A percentile compares a stretch with the other conserved stretches of the same genome.
These are phyloP conservation scores for Zaprionus davidi DNA, from an alignment of 1,140 invertebrate genomes.

Conservation along the genomic window DNA sequence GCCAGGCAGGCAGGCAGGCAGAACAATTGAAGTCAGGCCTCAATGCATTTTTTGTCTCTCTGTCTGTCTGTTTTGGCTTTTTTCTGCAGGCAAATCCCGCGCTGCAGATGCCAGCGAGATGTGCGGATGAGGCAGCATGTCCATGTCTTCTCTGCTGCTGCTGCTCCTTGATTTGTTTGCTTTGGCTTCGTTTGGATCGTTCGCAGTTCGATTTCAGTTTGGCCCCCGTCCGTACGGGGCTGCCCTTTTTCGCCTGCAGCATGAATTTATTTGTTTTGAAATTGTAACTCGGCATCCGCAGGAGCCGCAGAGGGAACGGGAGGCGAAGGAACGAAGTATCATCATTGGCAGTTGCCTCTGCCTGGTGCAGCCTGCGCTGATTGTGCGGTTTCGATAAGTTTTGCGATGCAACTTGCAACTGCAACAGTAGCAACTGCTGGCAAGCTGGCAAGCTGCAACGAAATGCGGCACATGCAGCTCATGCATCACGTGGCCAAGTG, in stretches of 20 bases:
- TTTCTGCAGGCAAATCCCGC: slow-evolving; percentile 57
- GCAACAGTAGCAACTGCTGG: slow-evolving; percentile 40
- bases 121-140: slow-evolving; percentile 18
- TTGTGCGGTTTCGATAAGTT: slow-evolving; percentile 81
- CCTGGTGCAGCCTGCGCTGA: slow-evolving; percentile 53
- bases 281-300: slow-evolving; percentile 73
- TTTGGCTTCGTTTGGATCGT: slow-evolving; percentile 38
- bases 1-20: slow-evolving; percentile 19
- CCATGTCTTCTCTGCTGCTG: slow-evolving; percentile 23
- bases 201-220: slow-evolving; percentile 38
- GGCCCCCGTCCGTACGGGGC: slow-evolving; percentile 39
- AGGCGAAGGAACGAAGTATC: slow-evolving; percentile 30
- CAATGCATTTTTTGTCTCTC: slow-evolving; percentile 51
- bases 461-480: slow-evolving; percentile 28
- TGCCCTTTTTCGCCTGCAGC: slow-evolving; percentile 78
- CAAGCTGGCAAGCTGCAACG: slow-evolving; percentile 35
- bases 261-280: slow-evolving; percentile 82
- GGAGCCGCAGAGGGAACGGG: slow-evolving; percentile 39
- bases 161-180: slow-evolving; percentile 80
- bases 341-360: slow-evolving; percentile 40
- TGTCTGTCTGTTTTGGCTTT: slow-evolving; percentile 12
- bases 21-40: slow-evolving; percentile 79
- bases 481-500: slow-evolving; percentile 55
- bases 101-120: slow-evolving; percentile 8
- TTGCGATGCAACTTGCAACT: slow-evolving; percentile 52